phyloP scores from a whole-genome alignment of 1,140 invertebrate genomes.

The Nasonia longicornis region DNA sequence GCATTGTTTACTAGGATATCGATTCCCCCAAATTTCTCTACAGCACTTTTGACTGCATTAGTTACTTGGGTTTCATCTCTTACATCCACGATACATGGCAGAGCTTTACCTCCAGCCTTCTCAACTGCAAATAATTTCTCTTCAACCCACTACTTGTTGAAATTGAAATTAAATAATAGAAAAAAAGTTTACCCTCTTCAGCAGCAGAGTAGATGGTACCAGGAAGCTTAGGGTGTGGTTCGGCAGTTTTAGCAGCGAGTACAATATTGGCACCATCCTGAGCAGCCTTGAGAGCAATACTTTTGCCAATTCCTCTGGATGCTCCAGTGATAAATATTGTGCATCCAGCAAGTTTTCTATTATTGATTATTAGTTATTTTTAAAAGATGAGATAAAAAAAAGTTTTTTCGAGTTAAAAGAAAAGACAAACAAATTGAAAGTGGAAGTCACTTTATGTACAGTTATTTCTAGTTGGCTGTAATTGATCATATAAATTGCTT shows the following conservation, averaged over 20 bases:
- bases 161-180: background rate
- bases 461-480: background rate
- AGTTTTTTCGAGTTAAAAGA: background rate
- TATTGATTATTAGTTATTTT: background rate
- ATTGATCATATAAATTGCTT: conserved; percentile 14
- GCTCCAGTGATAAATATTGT: conserved; percentile 97
- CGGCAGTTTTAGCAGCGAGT: conserved; percentile 95
- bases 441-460: no score
- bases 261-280: conserved; percentile 96
- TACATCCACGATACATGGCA: conserved; percentile 95
- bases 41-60: conserved; percentile 87
- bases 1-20: conserved; percentile 97
- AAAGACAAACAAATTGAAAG: background rate
- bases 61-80: conserved; percentile 87
- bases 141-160: background rate
- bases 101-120: conserved; percentile 87
- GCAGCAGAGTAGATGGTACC: conserved; percentile 98
- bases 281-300: conserved; percentile 93
- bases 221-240: conserved; percentile 96
- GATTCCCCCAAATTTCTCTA: conserved; percentile 95
- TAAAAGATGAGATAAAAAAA: background rate
- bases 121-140: conserved; percentile 78
- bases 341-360: conserved; percentile 88
- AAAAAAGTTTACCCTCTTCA: conserved; percentile 84
- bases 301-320: conserved; percentile 97